Percentiles rank a stretch among this genome's conserved stretches.
These are phyloP conservation scores for Telmatochromis brachygnathus DNA, from an alignment of 2,113 vertebrate species.

Conservation along the genomic window DNA sequence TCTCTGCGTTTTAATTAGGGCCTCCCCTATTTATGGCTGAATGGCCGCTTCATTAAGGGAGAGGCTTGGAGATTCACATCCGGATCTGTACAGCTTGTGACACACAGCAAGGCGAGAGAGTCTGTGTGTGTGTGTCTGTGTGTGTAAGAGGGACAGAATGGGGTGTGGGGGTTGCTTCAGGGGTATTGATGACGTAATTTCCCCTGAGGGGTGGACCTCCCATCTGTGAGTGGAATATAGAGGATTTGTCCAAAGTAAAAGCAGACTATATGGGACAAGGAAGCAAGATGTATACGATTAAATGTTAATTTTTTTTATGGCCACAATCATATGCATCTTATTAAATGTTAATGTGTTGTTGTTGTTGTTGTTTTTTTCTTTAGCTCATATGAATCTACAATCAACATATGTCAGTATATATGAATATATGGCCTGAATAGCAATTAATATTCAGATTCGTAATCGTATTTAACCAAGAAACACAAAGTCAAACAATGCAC, in stretches of 20 bases:
- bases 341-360: not conserved
- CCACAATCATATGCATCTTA: not conserved
- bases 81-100: constrained; percentile 20
- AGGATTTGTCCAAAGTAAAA: constrained; percentile 10
- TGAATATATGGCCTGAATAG: not conserved
- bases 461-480: not conserved
- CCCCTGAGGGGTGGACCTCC: constrained; percentile 49
- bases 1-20: constrained; percentile 57
- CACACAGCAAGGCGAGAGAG: not conserved
- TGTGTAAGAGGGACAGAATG: not conserved
- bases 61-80: not conserved
- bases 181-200: constrained; percentile 57
- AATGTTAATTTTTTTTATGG: not conserved
- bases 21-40: constrained; percentile 46
- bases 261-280: not conserved
- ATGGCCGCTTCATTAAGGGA: constrained; percentile 55
- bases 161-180: constrained; percentile 50
- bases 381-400: not conserved
- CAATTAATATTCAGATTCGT: not conserved
- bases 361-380: not conserved
- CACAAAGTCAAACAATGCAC: not conserved
- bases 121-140: not conserved
- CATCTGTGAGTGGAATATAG: constrained; percentile 53
- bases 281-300: not conserved
- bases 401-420: not conserved